Evolutionary conservation across 1,140 invertebrate species (phyloP).

Genomic region (Pygmarrhopalites habei): DNA sequence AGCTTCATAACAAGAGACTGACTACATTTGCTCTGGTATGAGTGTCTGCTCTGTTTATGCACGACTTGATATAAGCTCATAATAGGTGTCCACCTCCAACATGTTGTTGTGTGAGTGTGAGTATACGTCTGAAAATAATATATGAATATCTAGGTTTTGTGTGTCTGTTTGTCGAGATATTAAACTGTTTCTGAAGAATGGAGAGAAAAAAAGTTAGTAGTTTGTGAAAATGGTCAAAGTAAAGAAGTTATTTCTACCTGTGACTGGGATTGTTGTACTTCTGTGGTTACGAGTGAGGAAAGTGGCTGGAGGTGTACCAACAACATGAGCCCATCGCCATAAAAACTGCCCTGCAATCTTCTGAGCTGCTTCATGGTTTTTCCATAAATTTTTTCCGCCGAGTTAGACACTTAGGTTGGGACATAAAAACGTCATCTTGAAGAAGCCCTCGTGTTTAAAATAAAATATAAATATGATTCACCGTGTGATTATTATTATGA

Average conservation of each 20-base stretch:
- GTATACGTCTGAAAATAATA: too few relatives aligned
- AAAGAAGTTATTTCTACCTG: slow-evolving; percentile 16
- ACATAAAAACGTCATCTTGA: slow-evolving; percentile 10
- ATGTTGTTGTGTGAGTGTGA: too few relatives aligned
- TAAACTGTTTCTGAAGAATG: too few relatives aligned
- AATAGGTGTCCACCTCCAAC: too few relatives aligned
- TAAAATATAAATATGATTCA: slow-evolving; percentile 18
- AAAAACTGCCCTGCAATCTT: slow-evolving; percentile 24
- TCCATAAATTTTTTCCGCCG: background rate
- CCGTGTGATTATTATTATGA: slow-evolving; percentile 19
- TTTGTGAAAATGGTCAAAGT: slow-evolving; percentile 9
- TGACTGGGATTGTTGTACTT: slow-evolving; percentile 6
- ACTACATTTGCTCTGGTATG: too few relatives aligned
- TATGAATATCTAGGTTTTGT: too few relatives aligned
- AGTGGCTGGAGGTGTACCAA: slow-evolving; percentile 10
- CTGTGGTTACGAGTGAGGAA: slow-evolving; percentile 9
- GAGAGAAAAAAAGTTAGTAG: background rate
- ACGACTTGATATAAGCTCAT: too few relatives aligned
- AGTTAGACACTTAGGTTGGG: slow-evolving; percentile 1
- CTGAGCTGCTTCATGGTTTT: slow-evolving; percentile 1
- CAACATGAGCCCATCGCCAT: slow-evolving; percentile 9
- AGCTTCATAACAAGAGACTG: too few relatives aligned
- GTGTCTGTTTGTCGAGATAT: too few relatives aligned
- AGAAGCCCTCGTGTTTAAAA: slow-evolving; percentile 9
- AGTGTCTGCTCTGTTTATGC: too few relatives aligned